These are phyloP conservation scores for Deroplatys truncata DNA, from an alignment of 2,888 invertebrate species.

Conservation along the genomic window DNA sequence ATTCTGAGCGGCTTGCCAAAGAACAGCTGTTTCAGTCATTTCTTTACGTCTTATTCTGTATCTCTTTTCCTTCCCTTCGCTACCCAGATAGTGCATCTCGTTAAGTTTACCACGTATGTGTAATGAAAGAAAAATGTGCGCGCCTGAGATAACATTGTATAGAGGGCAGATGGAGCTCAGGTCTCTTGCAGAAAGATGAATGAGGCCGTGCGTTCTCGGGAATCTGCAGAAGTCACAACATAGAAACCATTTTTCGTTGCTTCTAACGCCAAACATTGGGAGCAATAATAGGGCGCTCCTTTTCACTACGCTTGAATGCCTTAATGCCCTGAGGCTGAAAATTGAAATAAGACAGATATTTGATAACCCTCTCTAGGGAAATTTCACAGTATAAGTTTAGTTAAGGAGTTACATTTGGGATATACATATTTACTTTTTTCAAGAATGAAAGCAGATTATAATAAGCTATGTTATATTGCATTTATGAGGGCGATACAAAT, in stretches of 20 bases:
- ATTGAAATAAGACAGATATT: too few species aligned
- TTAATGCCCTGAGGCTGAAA: too few species aligned
- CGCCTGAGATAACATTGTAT: not conserved
- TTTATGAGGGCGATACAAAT: too few species aligned
- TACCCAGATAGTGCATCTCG: not conserved
- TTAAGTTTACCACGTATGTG: not conserved
- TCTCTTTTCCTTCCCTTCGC: not conserved
- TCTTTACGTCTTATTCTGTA: not conserved
- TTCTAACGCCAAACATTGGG: too few species aligned
- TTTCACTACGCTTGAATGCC: too few species aligned
- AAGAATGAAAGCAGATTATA: too few species aligned
- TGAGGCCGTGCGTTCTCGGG: not conserved
- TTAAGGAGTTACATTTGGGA: too few species aligned
- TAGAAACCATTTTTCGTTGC: not conserved
- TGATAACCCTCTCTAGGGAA: too few species aligned
- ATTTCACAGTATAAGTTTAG: too few species aligned
- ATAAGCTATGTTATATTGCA: too few species aligned
- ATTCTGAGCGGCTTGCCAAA: constrained; percentile 1
- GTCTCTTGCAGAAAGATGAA: not conserved
- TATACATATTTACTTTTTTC: too few species aligned
- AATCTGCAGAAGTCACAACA: not conserved
- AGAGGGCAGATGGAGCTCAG: not conserved
- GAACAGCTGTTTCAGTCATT: constrained; percentile 8
- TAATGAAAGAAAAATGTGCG: not conserved
- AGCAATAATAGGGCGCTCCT: too few species aligned